Evolutionary conservation across 1,140 invertebrate genomes (phyloP), one percentile per base, ranked within the genome.

Genomic region (Brachionus sp.): DNA sequence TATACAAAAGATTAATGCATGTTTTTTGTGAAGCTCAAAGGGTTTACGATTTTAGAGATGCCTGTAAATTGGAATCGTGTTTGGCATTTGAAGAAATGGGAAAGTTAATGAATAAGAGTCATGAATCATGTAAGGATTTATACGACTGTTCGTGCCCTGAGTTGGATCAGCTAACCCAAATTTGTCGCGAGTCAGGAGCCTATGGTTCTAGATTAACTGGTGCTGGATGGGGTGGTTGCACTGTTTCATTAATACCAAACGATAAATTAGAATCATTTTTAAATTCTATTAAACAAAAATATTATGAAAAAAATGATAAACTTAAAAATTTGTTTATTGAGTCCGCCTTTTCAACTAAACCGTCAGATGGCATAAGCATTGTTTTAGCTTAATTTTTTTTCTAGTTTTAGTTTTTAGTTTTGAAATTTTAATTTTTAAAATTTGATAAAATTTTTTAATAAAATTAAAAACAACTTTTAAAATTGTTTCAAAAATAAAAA

Each of bases 111-210:
- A 92, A 92, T 35, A 90, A 92, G 66, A 98, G 95, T 87, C 97
- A 99, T 88, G 87, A 90, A 1, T 97, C 95, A 86, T 92, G 97
- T 33, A 90, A 92, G 77, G 91, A 93, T 68, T 87, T 95, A 0
- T 99, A 97, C 87, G 94, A 98, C 88, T 99, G 97, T 88, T 97
- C 95, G 77, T 95, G 97, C 90, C 91, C 92, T 0, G 92, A 93
- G 85, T 90, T 99, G 78, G 95, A 99, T 88, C 89, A 90, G 70
- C 90, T 98, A 4, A 95, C 98, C 37, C 88, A 93, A 33, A 87
- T 93, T 62, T 94, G 95, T n/a, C 88, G 91, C 77, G 87, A 92
- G 66, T 90, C 91, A 77, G 92, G 93, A 42, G 92, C 93, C 5
- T 90, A 94, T 23, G 95, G 96, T 39, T 93, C 94, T 7, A 91